Conservation (phyloP, 2,113 vertebrate genomes). For the Meriones unguiculatus region DNA sequence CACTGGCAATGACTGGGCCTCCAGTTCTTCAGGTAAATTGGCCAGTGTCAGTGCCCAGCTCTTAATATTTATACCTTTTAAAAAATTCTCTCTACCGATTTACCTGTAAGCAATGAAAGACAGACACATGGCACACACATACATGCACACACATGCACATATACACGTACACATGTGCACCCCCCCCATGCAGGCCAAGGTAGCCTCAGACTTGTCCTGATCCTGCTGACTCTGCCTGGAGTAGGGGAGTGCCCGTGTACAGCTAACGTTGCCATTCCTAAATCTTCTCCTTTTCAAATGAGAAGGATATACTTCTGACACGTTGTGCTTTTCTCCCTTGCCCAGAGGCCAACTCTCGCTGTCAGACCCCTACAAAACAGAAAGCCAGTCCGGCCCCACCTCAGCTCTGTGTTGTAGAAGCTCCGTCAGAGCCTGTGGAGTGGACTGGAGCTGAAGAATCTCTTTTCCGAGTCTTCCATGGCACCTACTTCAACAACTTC, state of each 20-base stretch:
- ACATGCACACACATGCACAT: neutral
- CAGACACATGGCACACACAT: neutral
- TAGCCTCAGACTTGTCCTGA: neutral
- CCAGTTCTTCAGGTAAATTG: conserved; percentile 95
- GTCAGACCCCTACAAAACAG: conserved; percentile 96
- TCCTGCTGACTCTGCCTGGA: neutral
- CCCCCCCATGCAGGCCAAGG: too few relatives aligned
- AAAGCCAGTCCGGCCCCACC: conserved; percentile 89
- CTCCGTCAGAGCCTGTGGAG: conserved; percentile 87
- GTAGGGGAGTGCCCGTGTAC: too few relatives aligned
- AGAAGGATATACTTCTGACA: neutral
- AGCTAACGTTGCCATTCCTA: neutral
- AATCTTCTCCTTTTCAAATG: neutral
- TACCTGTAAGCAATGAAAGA: neutral
- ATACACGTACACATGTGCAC: neutral
- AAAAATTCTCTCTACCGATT: neutral
- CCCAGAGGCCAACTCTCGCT: conserved; percentile 96
- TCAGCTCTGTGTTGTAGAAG: conserved; percentile 88
- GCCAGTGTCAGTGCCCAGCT: neutral
- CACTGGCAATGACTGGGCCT: conserved; percentile 92
- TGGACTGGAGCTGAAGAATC: conserved; percentile 98
- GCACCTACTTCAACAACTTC: conserved; percentile 99
- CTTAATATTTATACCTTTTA: neutral
- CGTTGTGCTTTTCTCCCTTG: conserved; percentile 42
- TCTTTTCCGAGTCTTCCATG: conserved; percentile 97